Conservation (phyloP, 30 jellyfish, hydroid and myxozoan species). For the Cassiopea andromeda region DNA sequence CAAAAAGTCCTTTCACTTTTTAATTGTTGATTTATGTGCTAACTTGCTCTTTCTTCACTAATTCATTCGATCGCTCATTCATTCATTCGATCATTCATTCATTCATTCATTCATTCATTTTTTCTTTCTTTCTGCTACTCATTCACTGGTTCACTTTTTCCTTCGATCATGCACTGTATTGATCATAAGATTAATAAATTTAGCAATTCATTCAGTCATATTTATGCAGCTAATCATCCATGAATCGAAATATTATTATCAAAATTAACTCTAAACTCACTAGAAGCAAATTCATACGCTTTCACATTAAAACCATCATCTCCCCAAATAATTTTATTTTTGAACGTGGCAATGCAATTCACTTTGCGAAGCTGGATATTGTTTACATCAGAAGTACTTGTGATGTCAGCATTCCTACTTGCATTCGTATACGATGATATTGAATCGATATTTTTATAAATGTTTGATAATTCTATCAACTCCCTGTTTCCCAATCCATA, state of each 20-base stretch:
- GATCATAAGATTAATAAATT: no score
- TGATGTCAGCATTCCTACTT: slow-evolving; percentile 33
- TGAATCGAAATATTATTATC: not conserved
- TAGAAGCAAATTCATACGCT: slow-evolving; percentile 62
- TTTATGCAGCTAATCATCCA: not conserved
- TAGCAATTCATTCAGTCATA: no score
- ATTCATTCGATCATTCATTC: no score
- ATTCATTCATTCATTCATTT: no score
- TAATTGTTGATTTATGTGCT: no score
- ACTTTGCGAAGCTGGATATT: slow-evolving; percentile 71
- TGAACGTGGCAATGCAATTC: slow-evolving; percentile 74
- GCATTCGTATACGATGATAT: slow-evolving; percentile 26
- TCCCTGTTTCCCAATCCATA: slow-evolving; percentile 34
- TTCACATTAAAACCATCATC: slow-evolving; percentile 94
- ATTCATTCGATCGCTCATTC: no score
- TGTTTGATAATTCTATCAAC: slow-evolving; percentile 32
- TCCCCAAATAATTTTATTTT: slow-evolving; percentile 79
- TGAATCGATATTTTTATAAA: slow-evolving; percentile 46
- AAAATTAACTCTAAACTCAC: slow-evolving; percentile 48
- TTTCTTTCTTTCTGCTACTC: no score
- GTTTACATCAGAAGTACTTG: slow-evolving; percentile 31
- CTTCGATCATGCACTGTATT: no score
- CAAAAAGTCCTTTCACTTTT: no score
- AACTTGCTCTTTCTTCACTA: no score
- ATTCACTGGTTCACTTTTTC: no score